These are phyloP conservation scores for Rhyacophila evoluta DNA, from an alignment of 2,888 invertebrate species.

Conservation along the genomic window DNA sequence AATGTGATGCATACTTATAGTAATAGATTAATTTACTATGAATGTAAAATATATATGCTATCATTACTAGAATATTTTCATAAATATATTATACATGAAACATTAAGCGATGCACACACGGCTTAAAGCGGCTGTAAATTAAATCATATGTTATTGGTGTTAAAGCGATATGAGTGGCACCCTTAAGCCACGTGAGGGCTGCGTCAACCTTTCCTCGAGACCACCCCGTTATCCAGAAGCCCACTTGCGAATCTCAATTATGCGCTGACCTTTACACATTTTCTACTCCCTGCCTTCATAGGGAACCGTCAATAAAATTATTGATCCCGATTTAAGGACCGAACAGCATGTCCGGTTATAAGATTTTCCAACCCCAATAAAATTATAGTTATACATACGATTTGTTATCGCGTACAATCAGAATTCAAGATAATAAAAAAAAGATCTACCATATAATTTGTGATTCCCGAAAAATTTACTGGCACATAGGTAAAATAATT, in stretches of 20 bases:
- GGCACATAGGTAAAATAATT: too few relatives aligned
- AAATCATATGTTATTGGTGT: background rate
- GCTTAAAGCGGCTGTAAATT: background rate
- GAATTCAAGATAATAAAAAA: too few relatives aligned
- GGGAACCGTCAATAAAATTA: conserved; percentile 13
- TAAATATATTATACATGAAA: too few relatives aligned
- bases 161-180: background rate
- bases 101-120: too few relatives aligned
- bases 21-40: too few relatives aligned
- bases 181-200: background rate
- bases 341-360: background rate
- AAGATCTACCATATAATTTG: too few relatives aligned
- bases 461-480: too few relatives aligned
- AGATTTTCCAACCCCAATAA: background rate
- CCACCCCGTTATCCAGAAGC: background rate
- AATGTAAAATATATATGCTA: too few relatives aligned
- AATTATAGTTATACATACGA: too few relatives aligned
- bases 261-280: conserved; percentile 6
- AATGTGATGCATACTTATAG: too few relatives aligned
- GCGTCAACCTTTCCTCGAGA: background rate
- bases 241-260: conserved; percentile 2
- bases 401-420: too few relatives aligned
- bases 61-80: too few relatives aligned
- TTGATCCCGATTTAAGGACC: conserved; percentile 19
- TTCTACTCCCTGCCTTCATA: background rate